These are phyloP conservation scores for Menura novaehollandiae DNA, from an alignment of 2,113 vertebrate species.

Conservation along the genomic window DNA sequence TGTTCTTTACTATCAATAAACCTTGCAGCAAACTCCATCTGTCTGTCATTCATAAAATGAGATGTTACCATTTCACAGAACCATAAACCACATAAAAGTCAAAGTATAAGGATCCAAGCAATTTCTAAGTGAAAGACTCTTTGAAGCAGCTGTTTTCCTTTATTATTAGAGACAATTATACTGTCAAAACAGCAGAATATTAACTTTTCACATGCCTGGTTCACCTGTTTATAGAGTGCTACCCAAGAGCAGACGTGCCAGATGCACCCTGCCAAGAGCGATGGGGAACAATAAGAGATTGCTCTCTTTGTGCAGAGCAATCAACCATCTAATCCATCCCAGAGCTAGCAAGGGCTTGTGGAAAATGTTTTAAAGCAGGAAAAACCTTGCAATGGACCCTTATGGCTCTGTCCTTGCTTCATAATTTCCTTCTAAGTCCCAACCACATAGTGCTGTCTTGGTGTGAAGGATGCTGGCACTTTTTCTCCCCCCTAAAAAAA, in stretches of 20 bases:
- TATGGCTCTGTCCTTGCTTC: background rate
- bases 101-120: constrained; percentile 24
- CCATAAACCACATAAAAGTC: constrained; percentile 39
- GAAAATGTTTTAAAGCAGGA: background rate
- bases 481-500: background rate
- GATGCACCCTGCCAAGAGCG: background rate
- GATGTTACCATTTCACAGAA: background rate
- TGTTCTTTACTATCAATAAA: background rate
- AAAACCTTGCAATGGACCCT: background rate
- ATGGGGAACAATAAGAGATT: background rate
- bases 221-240: constrained; percentile 39
- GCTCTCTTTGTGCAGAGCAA: background rate
- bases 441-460: fast-evolving
- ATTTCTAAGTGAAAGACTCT: background rate
- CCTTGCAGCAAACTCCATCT: constrained; percentile 40
- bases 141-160: constrained; percentile 43
- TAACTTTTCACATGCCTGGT: constrained; percentile 25
- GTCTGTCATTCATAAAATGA: constrained; percentile 38
- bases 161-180: constrained; percentile 62
- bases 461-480: background rate
- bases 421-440: background rate
- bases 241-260: background rate
- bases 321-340: background rate
- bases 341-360: background rate
- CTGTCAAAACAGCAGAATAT: constrained; percentile 35